Conservation (phyloP, 2,888 invertebrate species). For the Nemurella pictetii region DNA sequence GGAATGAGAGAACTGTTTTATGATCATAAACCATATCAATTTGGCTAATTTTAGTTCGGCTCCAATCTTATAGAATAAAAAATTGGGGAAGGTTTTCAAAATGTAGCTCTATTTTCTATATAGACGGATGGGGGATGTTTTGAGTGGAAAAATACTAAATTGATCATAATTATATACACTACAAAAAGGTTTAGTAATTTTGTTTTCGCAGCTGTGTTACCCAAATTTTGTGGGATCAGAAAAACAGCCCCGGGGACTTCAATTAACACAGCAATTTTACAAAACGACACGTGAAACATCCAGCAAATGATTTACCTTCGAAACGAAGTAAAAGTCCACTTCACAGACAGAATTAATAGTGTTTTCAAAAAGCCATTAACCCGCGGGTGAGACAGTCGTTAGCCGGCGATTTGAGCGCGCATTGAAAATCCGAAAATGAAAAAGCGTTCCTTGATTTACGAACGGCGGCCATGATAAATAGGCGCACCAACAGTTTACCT, state of each 20-base stretch:
- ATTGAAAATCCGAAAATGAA: background rate
- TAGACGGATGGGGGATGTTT: background rate
- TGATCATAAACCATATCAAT: no score
- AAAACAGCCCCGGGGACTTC: background rate
- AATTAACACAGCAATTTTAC: no score
- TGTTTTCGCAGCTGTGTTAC: background rate
- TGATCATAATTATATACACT: background rate
- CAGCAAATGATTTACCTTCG: background rate
- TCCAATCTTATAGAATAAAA: background rate
- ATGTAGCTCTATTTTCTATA: no score
- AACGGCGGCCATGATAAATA: background rate
- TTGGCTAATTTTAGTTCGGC: background rate
- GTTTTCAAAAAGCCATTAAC: background rate
- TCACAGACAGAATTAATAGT: background rate
- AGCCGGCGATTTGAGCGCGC: background rate
- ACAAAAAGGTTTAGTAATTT: background rate
- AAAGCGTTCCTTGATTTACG: background rate
- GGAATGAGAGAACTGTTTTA: no score
- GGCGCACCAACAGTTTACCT: background rate
- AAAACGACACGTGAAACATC: background rate
- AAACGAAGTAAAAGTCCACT: background rate
- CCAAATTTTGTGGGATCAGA: background rate
- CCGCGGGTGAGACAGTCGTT: background rate
- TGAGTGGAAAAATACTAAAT: background rate
- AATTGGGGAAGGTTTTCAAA: no score